Evolutionary conservation across 2,113 vertebrate species (phyloP).

Genomic region (Oncorhynchus tshawytscha): DNA sequence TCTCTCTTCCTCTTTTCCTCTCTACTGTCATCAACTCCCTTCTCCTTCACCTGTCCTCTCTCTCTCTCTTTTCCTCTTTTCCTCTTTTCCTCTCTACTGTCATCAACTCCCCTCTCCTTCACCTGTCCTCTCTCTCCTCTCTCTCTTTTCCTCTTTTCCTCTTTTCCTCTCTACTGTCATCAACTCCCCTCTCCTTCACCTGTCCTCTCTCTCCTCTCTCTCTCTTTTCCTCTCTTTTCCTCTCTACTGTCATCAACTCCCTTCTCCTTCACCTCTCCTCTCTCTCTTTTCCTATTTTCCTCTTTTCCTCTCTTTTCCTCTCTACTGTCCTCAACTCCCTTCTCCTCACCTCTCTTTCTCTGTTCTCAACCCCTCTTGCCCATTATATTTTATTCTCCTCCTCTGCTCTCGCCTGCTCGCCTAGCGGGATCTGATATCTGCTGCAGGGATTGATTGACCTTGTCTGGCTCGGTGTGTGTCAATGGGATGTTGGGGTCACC

Average conservation of each 20-base stretch:
- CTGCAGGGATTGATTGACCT: conserved; percentile 43
- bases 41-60: too few relatives aligned
- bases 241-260: neutral
- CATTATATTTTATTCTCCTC: neutral
- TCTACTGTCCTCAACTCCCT: neutral
- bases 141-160: too few relatives aligned
- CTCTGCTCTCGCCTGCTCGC: neutral
- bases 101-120: neutral
- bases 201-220: too few relatives aligned
- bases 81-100: neutral
- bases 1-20: neutral
- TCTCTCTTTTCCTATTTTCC: neutral
- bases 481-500: conserved; percentile 30
- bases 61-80: neutral
- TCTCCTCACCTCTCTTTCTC: neutral
- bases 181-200: too few relatives aligned
- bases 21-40: too few relatives aligned
- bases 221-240: too few relatives aligned
- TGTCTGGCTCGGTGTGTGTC: conserved; percentile 15
- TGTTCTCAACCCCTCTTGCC: conserved; percentile 5
- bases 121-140: neutral
- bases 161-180: too few relatives aligned
- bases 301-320: neutral
- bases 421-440: conserved; percentile 7
- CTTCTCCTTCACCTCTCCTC: neutral